Evolutionary conservation across 2,113 vertebrate genomes (phyloP), one percentile per base, ranked within the genome.

Genomic region (Gnathochromis pfefferi): DNA sequence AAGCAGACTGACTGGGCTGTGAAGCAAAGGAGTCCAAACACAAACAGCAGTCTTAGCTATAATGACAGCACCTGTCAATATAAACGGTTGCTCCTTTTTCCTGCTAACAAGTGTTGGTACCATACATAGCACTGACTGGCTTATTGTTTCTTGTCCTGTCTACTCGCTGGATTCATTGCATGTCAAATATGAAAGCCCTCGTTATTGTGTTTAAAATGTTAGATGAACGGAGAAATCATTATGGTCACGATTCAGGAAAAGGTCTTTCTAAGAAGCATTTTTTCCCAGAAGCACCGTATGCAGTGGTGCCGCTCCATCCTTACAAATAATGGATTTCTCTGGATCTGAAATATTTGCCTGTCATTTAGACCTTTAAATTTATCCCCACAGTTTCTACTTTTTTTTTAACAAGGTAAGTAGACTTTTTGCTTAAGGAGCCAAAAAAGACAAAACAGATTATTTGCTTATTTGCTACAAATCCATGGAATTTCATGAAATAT

Each of bases 401-500:
- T 13, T 23, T 19, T 1, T 58, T 2, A 58, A 58, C 55, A 58
- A 58, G 55, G 7, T 16, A 21, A 1, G 4, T 1, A n/a, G 10
- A 8, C 4, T 5, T 40, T 14, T 42, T 38, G n/a, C 1, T 40
- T 8, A 40, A 40, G 35, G n/a, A 40, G 11, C 7, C 12, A 23
- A 40, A 31, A 40, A 2, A 65, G 60, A 65, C 60, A 5, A 40
- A 70, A 70, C 7, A 0, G 5, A 14, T 23, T 6, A 8, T 42
- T 68, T 40, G 63, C 7, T 68, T 35, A 35, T 35, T 35, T 35
- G 7, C n/a, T 21, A 70, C n/a, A 70, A 40, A 40, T 63, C 16
- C 5, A 23, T 21, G 35, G 1, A 1, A 68, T 9, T 40, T 68
- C 12, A 9, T 14, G 3, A 42, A 42, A 7, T 26, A 45, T 2